A percentile compares a stretch with the other conserved stretches of the same genome.
Conservation (phyloP, 2,888 invertebrate species). For the Cybosia mesomella region DNA sequence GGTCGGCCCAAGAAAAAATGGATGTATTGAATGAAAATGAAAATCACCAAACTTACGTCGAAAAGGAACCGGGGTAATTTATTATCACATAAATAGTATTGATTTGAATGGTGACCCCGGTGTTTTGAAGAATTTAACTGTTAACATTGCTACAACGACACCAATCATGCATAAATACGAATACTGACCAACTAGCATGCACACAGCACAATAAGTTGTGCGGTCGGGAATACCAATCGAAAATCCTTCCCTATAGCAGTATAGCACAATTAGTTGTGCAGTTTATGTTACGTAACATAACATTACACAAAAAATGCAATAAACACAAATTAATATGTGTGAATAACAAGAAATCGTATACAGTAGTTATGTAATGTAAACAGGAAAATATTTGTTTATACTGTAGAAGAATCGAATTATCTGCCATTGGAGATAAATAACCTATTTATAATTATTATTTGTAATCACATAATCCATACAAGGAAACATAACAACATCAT, state of each 20-base stretch:
- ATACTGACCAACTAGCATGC: too few relatives aligned
- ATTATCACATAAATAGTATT: conserved; percentile 1
- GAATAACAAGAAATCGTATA: background rate
- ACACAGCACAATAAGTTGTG: too few relatives aligned
- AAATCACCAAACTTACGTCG: background rate
- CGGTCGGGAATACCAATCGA: too few relatives aligned
- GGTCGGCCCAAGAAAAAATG: background rate
- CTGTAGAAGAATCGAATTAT: background rate
- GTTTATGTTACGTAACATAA: too few relatives aligned
- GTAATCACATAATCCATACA: background rate
- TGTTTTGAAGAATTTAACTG: background rate
- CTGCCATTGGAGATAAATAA: background rate
- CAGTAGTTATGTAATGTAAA: background rate
- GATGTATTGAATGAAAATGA: background rate
- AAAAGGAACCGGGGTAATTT: background rate
- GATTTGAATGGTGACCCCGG: background rate
- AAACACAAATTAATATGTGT: too few relatives aligned
- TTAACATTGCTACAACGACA: background rate
- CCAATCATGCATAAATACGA: background rate
- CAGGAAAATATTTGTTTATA: background rate
- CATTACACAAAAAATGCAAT: too few relatives aligned
- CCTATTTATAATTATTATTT: background rate
- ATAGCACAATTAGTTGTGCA: too few relatives aligned
- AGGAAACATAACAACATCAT: background rate
- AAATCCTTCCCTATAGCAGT: too few relatives aligned